Base-by-base conservation (phyloP, 2,888 invertebrate genomes). In the Ophonus ardosiacus region DNA sequence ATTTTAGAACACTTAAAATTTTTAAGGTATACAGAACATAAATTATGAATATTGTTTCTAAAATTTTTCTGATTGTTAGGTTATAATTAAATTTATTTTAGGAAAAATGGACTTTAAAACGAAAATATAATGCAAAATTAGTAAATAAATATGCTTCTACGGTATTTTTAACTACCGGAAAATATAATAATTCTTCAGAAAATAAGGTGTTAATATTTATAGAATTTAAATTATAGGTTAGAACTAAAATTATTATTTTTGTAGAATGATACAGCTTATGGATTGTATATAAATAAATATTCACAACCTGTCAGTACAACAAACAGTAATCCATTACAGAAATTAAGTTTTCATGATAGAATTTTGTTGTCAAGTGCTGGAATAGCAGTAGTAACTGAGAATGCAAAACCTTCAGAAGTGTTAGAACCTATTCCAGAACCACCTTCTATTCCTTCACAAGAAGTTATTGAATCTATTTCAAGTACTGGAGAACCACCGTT, bases 401-500 rank as follows among this genome's bases (percentile, higher is more conserved):
- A 63, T 10, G 17, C 21, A 51, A 15, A 76, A 18, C 17, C 56
- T 0, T 6, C 40, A 40, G 21, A 56, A 57, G 31, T 57, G 24
- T 18, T 24, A 15, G 78, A 56, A 2, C 56, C 78, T 31, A 78
- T 57, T 57, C 57, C 78, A 31, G 57, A 90, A 51, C 89, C 90
- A n/a, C 90, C 90, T 76, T 85, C 86, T 56, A 86, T 86, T 51
- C 83, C 86, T 13, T 68, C 88, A 7, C 88, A 88, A 57, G 89
- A 90, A 84, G 86, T 89, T 40, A 68, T 89, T 59, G 89, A 87
- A 74, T 88, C 89, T 57, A n/a, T 91, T n/a, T 90, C 90, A 86
- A 90, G 89, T 18, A 88, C 91, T 7, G 96, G 95, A 7, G 98
- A 98, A 89, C 95, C 96, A 0, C 93, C 96, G 0, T 94, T 98